Conservation (phyloP, 2,888 invertebrate species). For the Colostygia pectinataria region DNA sequence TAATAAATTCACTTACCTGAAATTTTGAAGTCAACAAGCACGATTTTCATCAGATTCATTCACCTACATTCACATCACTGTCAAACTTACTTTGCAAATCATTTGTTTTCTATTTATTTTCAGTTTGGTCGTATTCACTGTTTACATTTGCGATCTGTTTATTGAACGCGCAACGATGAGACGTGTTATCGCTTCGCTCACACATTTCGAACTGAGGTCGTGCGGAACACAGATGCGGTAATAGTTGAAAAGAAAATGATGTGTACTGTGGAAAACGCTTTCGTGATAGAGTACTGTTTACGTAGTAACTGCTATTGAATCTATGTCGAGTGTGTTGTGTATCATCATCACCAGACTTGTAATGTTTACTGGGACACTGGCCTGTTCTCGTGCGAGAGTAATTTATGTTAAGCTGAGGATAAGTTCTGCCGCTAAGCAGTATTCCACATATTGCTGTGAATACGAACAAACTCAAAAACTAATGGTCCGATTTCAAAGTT, state of each 20-base stretch:
- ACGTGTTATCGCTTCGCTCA: conserved; percentile 20
- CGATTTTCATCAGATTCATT: conserved; percentile 19
- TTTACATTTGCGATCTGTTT: conserved; percentile 26
- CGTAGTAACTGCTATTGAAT: conserved; percentile 4
- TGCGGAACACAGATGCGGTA: conserved; percentile 17
- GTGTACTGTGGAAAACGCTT: conserved; percentile 66
- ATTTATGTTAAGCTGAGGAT: too few relatives aligned
- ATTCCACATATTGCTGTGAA: too few relatives aligned
- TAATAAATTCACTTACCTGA: conserved; percentile 24
- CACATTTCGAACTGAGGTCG: conserved; percentile 25
- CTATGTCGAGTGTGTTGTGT: conserved; percentile 3
- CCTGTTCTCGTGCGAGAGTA: too few relatives aligned
- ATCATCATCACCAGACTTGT: too few relatives aligned
- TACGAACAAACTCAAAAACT: too few relatives aligned
- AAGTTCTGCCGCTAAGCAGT: too few relatives aligned
- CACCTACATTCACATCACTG: conserved; percentile 19
- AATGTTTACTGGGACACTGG: too few relatives aligned
- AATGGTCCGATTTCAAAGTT: too few relatives aligned
- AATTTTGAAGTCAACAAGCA: conserved; percentile 22
- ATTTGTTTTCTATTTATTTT: conserved; percentile 4
- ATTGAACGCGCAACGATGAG: conserved; percentile 10
- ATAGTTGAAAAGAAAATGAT: conserved; percentile 42
- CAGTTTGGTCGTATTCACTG: conserved; percentile 22
- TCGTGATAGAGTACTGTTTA: conserved; percentile 47
- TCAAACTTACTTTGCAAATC: conserved; percentile 11